These are phyloP conservation scores for Lophotriccus pileatus DNA, from an alignment of 2,797 vertebrate genomes.

Conservation along the genomic window DNA sequence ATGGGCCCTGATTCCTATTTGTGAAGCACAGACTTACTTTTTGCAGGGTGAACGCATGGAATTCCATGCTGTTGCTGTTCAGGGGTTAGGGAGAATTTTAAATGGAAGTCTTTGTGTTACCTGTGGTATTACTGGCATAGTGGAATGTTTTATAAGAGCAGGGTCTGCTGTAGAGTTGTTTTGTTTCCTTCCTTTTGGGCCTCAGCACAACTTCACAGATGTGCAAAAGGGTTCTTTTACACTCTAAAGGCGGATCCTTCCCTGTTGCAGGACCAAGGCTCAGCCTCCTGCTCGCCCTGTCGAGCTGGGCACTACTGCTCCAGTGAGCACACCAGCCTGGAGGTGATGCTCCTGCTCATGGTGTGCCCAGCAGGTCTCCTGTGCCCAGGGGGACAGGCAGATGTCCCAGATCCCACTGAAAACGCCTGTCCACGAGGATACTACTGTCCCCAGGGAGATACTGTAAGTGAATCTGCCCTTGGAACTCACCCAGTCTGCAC, in stretches of 20 bases:
- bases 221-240: not conserved
- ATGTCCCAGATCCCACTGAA: constrained; percentile 78
- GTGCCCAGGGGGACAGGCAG: constrained; percentile 83
- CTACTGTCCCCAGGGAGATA: constrained; percentile 83
- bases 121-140: rapidly evolving
- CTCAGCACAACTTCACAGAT: not conserved
- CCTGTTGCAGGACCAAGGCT: constrained; percentile 79
- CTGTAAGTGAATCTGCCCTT: constrained; percentile 73
- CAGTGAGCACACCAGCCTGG: constrained; percentile 83
- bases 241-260: not conserved
- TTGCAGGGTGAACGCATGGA: not conserved
- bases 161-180: not conserved
- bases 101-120: not conserved
- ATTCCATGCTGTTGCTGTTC: not conserved
- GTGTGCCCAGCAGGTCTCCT: constrained; percentile 85
- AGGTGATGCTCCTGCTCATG: constrained; percentile 84
- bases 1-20: not conserved
- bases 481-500: rapidly evolving
- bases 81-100: not conserved
- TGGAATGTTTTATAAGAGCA: not conserved
- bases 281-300: constrained; percentile 80
- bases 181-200: not conserved
- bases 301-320: constrained; percentile 86
- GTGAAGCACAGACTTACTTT: not conserved
- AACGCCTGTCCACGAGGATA: constrained; percentile 86